Evolutionary conservation across 2,797 vertebrate species (phyloP).

Genomic region (Psittacula derbiana): DNA sequence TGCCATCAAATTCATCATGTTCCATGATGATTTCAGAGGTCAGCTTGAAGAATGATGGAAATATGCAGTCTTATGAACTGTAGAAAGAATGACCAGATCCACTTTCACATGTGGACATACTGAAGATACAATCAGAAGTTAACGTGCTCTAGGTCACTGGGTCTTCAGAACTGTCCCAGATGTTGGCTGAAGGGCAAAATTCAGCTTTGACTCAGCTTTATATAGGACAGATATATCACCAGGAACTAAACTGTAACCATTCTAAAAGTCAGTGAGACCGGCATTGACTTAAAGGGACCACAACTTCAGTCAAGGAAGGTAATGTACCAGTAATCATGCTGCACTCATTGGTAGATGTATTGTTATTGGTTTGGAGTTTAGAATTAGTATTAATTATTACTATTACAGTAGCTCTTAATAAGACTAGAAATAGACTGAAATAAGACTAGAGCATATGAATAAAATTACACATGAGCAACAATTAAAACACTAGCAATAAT

Average conservation of each 20-base stretch:
- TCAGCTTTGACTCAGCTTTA: neutral
- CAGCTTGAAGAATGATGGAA: neutral
- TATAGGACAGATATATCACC: neutral
- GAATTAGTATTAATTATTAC: neutral
- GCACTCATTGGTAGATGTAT: neutral
- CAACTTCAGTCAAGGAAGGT: neutral
- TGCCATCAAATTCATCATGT: neutral
- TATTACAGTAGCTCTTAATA: neutral
- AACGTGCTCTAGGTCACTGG: neutral
- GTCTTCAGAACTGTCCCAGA: neutral
- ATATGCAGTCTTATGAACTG: neutral
- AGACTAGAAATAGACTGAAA: neutral
- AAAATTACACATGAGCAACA: neutral
- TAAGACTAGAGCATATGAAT: neutral
- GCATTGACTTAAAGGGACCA: neutral
- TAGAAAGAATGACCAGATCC: neutral
- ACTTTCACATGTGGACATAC: neutral
- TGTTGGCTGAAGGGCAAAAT: neutral
- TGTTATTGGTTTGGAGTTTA: neutral
- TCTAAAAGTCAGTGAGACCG: neutral
- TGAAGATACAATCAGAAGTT: neutral
- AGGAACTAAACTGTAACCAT: neutral
- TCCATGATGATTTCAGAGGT: neutral
- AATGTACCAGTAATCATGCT: neutral
- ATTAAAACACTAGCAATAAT: neutral